Percentiles rank a stretch among this genome's conserved stretches.
Conservation (phyloP, 92 coral and sea anemone genomes). For the Porites divaricata region DNA sequence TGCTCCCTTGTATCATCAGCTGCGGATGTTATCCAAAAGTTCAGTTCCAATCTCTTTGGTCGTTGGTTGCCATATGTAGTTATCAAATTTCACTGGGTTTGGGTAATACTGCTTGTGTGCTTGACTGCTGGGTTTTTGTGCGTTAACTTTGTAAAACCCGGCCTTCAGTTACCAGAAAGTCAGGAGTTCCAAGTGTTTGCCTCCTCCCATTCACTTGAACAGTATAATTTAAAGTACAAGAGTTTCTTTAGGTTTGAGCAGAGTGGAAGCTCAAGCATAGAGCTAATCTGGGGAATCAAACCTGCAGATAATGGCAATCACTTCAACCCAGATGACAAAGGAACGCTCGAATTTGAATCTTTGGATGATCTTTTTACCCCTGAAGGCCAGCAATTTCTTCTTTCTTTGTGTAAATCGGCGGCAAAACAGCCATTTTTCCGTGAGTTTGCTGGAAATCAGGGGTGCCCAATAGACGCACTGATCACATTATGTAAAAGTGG, state of each 20-base stretch:
- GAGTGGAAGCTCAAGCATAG: slow-evolving; percentile 39
- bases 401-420: slow-evolving; percentile 62
- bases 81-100: slow-evolving; percentile 69
- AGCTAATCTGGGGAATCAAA: slow-evolving; percentile 80
- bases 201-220: slow-evolving; percentile 84
- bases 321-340: slow-evolving; percentile 79
- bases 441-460: slow-evolving; percentile 2
- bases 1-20: slow-evolving; percentile 58
- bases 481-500: background rate
- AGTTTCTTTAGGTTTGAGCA: slow-evolving; percentile 70
- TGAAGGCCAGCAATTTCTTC: slow-evolving; percentile 75
- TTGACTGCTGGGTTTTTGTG: slow-evolving; percentile 89
- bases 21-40: slow-evolving; percentile 45
- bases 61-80: slow-evolving; percentile 84
- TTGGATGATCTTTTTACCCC: slow-evolving; percentile 68
- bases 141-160: slow-evolving; percentile 78
- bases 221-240: slow-evolving; percentile 77
- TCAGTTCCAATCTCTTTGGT: slow-evolving; percentile 61
- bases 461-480: slow-evolving; percentile 53
- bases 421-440: slow-evolving; percentile 63
- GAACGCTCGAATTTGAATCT: slow-evolving; percentile 66
- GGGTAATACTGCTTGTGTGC: slow-evolving; percentile 70
- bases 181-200: slow-evolving; percentile 89
- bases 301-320: slow-evolving; percentile 88
- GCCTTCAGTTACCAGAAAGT: slow-evolving; percentile 72